These are phyloP conservation scores for Apis cerana DNA, from an alignment of 1,140 invertebrate genomes.

Conservation along the genomic window DNA sequence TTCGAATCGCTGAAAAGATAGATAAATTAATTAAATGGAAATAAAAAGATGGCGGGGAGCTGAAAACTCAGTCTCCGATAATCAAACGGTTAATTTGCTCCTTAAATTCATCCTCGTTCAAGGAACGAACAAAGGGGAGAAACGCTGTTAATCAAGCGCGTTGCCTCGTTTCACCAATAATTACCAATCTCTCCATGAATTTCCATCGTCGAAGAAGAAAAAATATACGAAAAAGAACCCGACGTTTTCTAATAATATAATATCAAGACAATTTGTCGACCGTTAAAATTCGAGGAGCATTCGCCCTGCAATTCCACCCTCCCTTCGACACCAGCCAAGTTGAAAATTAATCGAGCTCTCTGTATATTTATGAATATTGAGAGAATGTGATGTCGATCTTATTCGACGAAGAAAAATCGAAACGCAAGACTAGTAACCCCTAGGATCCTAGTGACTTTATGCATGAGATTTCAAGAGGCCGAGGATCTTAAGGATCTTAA, in stretches of 20 bases:
- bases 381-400: no score
- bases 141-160: background rate
- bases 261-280: background rate
- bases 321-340: background rate
- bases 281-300: background rate
- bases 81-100: background rate
- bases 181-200: background rate
- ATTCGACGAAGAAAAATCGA: no score
- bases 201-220: background rate
- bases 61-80: background rate
- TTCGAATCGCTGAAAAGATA: background rate
- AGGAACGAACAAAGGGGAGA: background rate
- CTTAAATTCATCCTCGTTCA: background rate
- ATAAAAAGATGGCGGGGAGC: background rate
- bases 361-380: background rate
- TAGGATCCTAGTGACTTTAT: no score
- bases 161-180: background rate
- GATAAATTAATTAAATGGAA: background rate
- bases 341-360: slow-evolving; percentile 38
- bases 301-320: background rate
- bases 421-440: no score
- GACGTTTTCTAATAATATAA: slow-evolving; percentile 19
- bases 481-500: no score
- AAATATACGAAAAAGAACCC: background rate
- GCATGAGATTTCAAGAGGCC: no score